A percentile compares a stretch with the other conserved stretches of the same genome.
phyloP scores from a whole-genome alignment of 1,140 invertebrate genomes.

The Telenomus remus region DNA sequence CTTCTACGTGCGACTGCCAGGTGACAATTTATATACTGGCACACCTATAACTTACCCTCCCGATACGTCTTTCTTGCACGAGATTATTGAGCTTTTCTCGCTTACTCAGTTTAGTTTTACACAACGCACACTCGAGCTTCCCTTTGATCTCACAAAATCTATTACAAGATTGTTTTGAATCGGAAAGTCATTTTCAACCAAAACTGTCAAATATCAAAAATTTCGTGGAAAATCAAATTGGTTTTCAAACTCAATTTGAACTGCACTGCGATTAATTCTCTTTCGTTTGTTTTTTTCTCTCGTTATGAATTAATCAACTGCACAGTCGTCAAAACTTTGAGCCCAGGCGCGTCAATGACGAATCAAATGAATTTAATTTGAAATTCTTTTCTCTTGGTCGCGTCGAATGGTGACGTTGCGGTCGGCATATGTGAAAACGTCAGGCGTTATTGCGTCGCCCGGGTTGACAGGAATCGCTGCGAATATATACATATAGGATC shows the following conservation, averaged over 20 bases:
- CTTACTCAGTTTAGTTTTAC: conserved; percentile 47
- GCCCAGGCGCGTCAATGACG: neutral
- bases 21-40: conserved; percentile 73
- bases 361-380: conserved; percentile 51
- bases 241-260: too few relatives aligned
- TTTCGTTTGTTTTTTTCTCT: too few relatives aligned
- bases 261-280: too few relatives aligned
- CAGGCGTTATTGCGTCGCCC: conserved; percentile 54
- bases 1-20: conserved; percentile 68
- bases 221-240: too few relatives aligned
- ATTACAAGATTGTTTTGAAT: conserved; percentile 45
- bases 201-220: neutral
- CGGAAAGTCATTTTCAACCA: conserved; percentile 25
- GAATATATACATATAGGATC: conserved; percentile 30
- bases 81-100: conserved; percentile 56
- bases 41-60: conserved; percentile 69
- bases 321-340: too few relatives aligned
- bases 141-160: conserved; percentile 50
- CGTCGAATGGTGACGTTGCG: conserved; percentile 45
- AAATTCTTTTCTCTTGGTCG: conserved; percentile 31
- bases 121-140: conserved; percentile 49
- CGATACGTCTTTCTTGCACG: conserved; percentile 71
- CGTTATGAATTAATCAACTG: too few relatives aligned
- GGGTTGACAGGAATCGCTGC: conserved; percentile 30
- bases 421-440: conserved; percentile 52